A percentile compares a stretch with the other conserved stretches of the same genome.
These are phyloP conservation scores for Tetrapedia diversipes DNA, from an alignment of 2,888 invertebrate genomes.

Conservation along the genomic window DNA sequence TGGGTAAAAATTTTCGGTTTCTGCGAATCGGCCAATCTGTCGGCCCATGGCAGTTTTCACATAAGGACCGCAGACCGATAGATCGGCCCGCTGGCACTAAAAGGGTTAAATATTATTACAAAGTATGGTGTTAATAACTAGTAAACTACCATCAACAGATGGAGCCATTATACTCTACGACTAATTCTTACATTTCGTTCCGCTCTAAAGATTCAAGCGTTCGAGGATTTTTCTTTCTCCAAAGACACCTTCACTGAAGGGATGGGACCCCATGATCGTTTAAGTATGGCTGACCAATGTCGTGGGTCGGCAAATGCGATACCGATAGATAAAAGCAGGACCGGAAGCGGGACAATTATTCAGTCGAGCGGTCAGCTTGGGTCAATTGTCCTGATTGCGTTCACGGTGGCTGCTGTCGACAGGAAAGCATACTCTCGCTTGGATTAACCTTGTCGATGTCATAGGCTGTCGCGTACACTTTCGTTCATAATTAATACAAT, in stretches of 20 bases:
- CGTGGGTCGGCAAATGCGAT: constrained; percentile 29
- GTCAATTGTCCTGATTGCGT: constrained; percentile 75
- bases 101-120: no score
- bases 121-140: no score
- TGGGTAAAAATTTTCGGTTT: no score
- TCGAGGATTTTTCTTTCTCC: background rate
- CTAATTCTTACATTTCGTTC: no score
- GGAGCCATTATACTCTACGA: no score
- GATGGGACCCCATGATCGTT: constrained; percentile 7
- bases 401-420: constrained; percentile 64
- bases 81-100: no score
- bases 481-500: constrained; percentile 19
- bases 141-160: no score
- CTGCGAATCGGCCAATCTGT: no score
- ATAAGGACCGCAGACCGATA: no score
- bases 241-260: constrained; percentile 1
- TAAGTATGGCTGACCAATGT: constrained; percentile 46
- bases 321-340: constrained; percentile 47
- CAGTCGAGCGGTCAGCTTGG: constrained; percentile 63
- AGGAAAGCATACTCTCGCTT: constrained; percentile 53
- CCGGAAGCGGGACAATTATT: constrained; percentile 60
- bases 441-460: constrained; percentile 39
- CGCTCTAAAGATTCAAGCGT: background rate
- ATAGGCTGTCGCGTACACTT: background rate
- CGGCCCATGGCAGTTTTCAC: no score